A percentile compares a stretch with the other conserved stretches of the same genome.
These are phyloP conservation scores for Cetoscarus ocellatus DNA, from an alignment of 2,797 vertebrate genomes.

Conservation along the genomic window DNA sequence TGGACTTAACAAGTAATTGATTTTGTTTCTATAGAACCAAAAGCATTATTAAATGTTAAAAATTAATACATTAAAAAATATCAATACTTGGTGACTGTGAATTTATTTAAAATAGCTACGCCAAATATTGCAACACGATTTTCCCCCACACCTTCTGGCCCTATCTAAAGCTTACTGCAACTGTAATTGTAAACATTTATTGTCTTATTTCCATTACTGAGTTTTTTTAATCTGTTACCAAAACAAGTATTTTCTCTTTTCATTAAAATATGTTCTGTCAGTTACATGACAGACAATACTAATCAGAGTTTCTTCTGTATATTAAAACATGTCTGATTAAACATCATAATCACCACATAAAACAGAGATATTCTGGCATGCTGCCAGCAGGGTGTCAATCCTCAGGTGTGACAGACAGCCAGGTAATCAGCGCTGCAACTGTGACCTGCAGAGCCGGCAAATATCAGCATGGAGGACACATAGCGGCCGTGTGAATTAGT, in stretches of 20 bases:
- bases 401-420: constrained; percentile 60
- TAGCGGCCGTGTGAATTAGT: constrained; percentile 67
- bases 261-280: not conserved
- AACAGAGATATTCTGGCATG: constrained; percentile 1
- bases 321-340: constrained; percentile 26
- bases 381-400: constrained; percentile 24
- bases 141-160: too few species aligned
- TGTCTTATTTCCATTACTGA: too few species aligned
- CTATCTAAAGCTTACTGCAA: too few species aligned
- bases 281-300: not conserved
- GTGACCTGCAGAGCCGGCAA: constrained; percentile 53
- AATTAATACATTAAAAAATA: too few species aligned
- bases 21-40: too few species aligned
- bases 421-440: constrained; percentile 47
- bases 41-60: too few species aligned
- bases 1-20: too few species aligned
- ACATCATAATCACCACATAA: constrained; percentile 16
- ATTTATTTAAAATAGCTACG: too few species aligned
- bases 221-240: too few species aligned
- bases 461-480: constrained; percentile 61
- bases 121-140: too few species aligned
- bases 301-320: not conserved
- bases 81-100: too few species aligned
- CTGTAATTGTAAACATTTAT: too few species aligned
- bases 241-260: not conserved